Evolutionary conservation across 1,140 invertebrate genomes (phyloP), one percentile per base, ranked within the genome.

Genomic region (Zaprionus camerounensis): DNA sequence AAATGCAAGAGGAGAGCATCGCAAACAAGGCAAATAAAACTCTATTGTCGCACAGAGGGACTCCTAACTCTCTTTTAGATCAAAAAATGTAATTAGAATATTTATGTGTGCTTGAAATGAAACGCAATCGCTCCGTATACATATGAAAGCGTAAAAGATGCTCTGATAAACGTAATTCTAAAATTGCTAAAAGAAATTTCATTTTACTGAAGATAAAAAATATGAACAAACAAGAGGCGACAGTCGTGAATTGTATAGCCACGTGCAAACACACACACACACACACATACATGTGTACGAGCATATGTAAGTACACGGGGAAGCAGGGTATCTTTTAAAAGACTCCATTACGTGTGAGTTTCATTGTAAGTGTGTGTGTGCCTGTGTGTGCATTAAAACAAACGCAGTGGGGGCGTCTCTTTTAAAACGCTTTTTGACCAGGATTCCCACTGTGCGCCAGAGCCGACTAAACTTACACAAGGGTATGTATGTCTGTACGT

Each of bases 1-100:
- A 76, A 76, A 76, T 65, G 72, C 56, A 76, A 76, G 74, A 72
- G 74, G 74, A 76, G 74, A 76, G 72, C 74, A 76, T 76, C 63
- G 63, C 74, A 76, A 76, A 76, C 72, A 76, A 76, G 72, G 72
- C 74, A 76, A 76, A 76, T 70, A 57, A 76, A 72, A 72, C 69
- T 68, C 67, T 71, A 64, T 49, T 68, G 46, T 71, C 31, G 67
- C 65, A 67, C 65, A 67, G 38, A 31, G 65, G 38, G 4, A 2
- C 20, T 20, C 4, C 17, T 9, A 22, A 17, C 34, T 34, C 46
- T 51, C 46, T 51, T 20, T 12, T 13, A 4, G 46, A 7, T 51
- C 46, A 51, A 51, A 51, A 51, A 51, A 51, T 12, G 20, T 51
- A 51, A 51, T 51, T 20, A 24, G 46, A 51, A 51, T 51, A 51